Conservation (phyloP, 2,113 vertebrate species). For the Pedionomus torquatus region DNA sequence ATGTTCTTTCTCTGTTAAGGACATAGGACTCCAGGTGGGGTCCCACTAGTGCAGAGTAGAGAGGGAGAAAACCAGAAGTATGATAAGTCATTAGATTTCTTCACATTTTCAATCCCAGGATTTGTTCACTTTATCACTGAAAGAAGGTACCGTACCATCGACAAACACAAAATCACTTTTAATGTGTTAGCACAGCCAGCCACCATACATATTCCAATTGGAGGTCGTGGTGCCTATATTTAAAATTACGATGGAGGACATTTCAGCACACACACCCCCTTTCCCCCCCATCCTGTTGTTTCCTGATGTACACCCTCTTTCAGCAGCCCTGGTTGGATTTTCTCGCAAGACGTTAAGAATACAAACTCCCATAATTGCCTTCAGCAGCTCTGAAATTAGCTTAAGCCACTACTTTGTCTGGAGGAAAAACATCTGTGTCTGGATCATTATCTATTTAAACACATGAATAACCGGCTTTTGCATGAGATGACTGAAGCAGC, state of each 20-base stretch:
- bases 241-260: background rate
- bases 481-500: background rate
- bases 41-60: no score
- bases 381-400: slow-evolving; percentile 48
- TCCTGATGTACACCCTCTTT: background rate
- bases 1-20: no score
- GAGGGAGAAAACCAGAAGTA: background rate
- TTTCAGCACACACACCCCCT: background rate
- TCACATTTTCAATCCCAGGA: background rate
- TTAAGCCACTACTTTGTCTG: slow-evolving; percentile 11
- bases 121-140: background rate
- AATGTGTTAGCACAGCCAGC: background rate
- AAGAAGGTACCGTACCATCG: background rate
- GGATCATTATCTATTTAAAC: slow-evolving; percentile 15
- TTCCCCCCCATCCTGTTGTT: background rate
- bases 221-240: background rate
- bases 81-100: background rate
- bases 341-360: background rate
- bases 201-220: background rate
- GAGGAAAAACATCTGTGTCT: slow-evolving; percentile 9
- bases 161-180: background rate
- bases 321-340: background rate
- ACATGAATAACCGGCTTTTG: background rate
- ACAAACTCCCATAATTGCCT: background rate
- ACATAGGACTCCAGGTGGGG: no score